Evolutionary conservation across 2,888 invertebrate species (phyloP), one percentile per base, ranked within the genome.

Genomic region (Noctua comes): DNA sequence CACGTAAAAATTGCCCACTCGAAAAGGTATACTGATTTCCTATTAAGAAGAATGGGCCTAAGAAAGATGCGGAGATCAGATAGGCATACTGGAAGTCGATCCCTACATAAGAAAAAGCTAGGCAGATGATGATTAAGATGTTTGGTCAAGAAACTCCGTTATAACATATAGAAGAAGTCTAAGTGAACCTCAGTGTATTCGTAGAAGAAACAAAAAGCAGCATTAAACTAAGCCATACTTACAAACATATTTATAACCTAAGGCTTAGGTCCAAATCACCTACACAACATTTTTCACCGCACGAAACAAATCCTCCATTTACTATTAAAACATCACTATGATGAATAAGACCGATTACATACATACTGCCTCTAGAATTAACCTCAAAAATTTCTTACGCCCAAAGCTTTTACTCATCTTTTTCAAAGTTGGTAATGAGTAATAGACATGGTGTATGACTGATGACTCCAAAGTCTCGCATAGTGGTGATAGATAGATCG

Each of bases 291-390:
- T 76, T 79, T 78, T 76, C 70, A 70, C n/a, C 48, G 70, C 51
- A 51, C 70, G 36, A 80, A 78, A 83, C 77, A 83, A 82, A 83
- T 82, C 77, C 65, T 76, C 81, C 40, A 79, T 77, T 83, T 79
- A 82, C 80, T 88, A 89, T 89, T 89, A 88, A 87, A 89, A 88
- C 86, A 89, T 89, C 89, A 88, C 78, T 51, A 79, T 85, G 88
- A 88, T 88, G 78, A 83, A 89, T 89, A 81, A 79, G 87, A 80
- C n/a, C 77, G 80, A 89, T 89, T 89, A 89, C 83, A 69, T 76
- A 80, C 73, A 84, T 54, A 64, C 68, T 81, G 81, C 79, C 82
- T 82, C 77, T 86, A 88, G 83, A 85, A 88, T 89, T 89, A 89
- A 85, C 80, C 73, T 80, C 77, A 79, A 88, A 82, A 78, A 88